Evolutionary conservation across 1,140 invertebrate genomes (phyloP).

Genomic region (Drosophila dunni): DNA sequence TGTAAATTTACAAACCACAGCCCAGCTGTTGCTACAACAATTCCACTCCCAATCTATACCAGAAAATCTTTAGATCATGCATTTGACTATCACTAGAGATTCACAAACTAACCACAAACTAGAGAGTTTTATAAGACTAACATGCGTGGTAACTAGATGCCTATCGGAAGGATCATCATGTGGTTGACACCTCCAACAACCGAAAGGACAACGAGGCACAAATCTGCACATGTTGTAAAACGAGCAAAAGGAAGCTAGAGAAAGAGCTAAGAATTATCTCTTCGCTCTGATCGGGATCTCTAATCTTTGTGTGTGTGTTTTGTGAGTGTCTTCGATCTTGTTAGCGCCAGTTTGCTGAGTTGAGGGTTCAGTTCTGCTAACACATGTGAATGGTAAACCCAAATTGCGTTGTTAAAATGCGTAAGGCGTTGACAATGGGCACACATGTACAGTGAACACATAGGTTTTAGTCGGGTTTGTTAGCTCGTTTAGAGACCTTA

Average conservation of each 20-base stretch:
- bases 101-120: slow-evolving; percentile 33
- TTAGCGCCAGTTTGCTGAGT: slow-evolving; percentile 56
- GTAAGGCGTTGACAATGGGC: slow-evolving; percentile 77
- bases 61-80: slow-evolving; percentile 46
- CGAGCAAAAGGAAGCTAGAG: slow-evolving; percentile 39
- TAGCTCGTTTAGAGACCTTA: slow-evolving; percentile 43
- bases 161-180: slow-evolving; percentile 61
- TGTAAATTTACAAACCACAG: neutral
- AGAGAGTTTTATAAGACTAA: slow-evolving; percentile 4
- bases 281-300: slow-evolving; percentile 25
- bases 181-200: slow-evolving; percentile 73
- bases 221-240: slow-evolving; percentile 73
- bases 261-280: slow-evolving; percentile 36
- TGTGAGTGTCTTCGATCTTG: slow-evolving; percentile 51
- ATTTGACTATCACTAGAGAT: slow-evolving; percentile 64
- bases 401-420: slow-evolving; percentile 81
- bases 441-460: slow-evolving; percentile 4
- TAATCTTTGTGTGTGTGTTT: slow-evolving; percentile 1
- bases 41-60: slow-evolving; percentile 57
- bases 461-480: neutral
- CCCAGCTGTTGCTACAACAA: slow-evolving; percentile 51
- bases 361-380: slow-evolving; percentile 41
- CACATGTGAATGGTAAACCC: slow-evolving; percentile 65
- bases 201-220: slow-evolving; percentile 1
- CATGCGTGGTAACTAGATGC: slow-evolving; percentile 44